These are phyloP conservation scores for Heterocephalus glaber DNA, from an alignment of 2,113 vertebrate species.

Conservation along the genomic window DNA sequence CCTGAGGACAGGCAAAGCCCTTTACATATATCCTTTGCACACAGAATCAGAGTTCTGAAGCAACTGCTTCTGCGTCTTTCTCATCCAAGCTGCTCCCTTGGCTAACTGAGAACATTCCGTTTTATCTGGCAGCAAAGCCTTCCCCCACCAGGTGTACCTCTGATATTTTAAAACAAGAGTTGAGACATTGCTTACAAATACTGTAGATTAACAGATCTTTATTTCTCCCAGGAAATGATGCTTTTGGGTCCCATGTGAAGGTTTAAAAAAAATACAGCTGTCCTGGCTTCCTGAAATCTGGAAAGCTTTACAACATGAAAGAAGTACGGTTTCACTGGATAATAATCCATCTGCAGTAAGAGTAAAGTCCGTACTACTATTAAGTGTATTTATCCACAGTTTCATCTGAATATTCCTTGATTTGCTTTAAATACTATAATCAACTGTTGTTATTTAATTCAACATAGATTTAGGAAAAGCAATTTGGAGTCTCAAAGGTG, in stretches of 20 bases:
- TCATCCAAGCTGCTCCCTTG: constrained; percentile 31
- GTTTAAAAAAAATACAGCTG: constrained; percentile 72
- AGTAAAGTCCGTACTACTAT: constrained; percentile 66
- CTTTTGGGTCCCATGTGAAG: constrained; percentile 52
- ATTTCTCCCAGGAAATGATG: constrained; percentile 62
- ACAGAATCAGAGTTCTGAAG: not conserved
- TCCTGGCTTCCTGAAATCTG: constrained; percentile 72
- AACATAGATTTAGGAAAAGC: constrained; percentile 68
- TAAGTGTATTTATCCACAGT: constrained; percentile 75
- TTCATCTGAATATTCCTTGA: constrained; percentile 69
- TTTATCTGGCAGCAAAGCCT: constrained; percentile 31
- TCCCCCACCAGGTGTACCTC: constrained; percentile 59
- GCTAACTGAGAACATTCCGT: constrained; percentile 27
- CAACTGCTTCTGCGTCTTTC: not conserved
- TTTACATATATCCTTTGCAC: not conserved
- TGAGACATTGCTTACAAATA: constrained; percentile 67
- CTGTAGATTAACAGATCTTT: constrained; percentile 14
- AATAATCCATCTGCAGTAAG: constrained; percentile 67
- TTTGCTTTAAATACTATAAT: constrained; percentile 79
- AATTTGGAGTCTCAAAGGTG: constrained; percentile 79
- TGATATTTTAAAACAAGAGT: constrained; percentile 32
- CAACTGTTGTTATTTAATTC: constrained; percentile 72
- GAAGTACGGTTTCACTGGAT: constrained; percentile 59
- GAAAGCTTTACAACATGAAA: constrained; percentile 77
- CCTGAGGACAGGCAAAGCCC: constrained; percentile 10